Conservation (phyloP, 2,888 invertebrate species). For the Drosophila sordidapex region DNA sequence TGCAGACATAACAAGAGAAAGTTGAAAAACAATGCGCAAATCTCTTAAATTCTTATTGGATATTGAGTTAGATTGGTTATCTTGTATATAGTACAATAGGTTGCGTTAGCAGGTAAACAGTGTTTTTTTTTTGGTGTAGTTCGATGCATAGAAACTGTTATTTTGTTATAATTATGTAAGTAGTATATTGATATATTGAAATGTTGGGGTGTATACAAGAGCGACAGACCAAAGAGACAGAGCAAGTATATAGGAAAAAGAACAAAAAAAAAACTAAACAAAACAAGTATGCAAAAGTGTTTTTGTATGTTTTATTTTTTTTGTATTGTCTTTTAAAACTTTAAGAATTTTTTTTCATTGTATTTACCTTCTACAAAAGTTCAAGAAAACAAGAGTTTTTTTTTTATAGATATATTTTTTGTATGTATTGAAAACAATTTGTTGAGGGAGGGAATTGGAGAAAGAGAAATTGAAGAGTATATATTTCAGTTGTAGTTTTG, state of each 20-base stretch:
- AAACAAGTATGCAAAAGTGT: conserved; percentile 66
- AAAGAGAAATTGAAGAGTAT: conserved; percentile 79
- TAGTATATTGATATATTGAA: conserved; percentile 34
- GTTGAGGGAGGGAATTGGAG: conserved; percentile 70
- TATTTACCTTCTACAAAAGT: conserved; percentile 85
- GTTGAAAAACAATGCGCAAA: conserved; percentile 29
- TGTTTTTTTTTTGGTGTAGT: conserved; percentile 24
- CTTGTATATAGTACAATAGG: conserved; percentile 24
- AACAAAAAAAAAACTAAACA: conserved; percentile 30
- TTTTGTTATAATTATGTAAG: conserved; percentile 27
- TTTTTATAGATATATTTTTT: conserved; percentile 48
- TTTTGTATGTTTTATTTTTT: conserved; percentile 27
- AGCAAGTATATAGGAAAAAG: conserved; percentile 51
- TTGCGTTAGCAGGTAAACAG: conserved; percentile 21
- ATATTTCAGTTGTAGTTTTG: conserved; percentile 60
- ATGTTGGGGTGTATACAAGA: conserved; percentile 54
- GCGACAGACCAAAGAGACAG: conserved; percentile 70
- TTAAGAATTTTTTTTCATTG: conserved; percentile 65
- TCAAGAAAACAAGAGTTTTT: conserved; percentile 83
- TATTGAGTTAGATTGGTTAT: conserved; percentile 31
- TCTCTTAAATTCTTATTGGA: conserved; percentile 22
- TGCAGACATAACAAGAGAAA: conserved; percentile 61
- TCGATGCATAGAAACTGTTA: conserved; percentile 42
- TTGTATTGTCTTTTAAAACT: conserved; percentile 55
- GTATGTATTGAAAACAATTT: conserved; percentile 70